phyloP scores from a whole-genome alignment of 1,140 invertebrate species.

The Ruditapes philippinarum region DNA sequence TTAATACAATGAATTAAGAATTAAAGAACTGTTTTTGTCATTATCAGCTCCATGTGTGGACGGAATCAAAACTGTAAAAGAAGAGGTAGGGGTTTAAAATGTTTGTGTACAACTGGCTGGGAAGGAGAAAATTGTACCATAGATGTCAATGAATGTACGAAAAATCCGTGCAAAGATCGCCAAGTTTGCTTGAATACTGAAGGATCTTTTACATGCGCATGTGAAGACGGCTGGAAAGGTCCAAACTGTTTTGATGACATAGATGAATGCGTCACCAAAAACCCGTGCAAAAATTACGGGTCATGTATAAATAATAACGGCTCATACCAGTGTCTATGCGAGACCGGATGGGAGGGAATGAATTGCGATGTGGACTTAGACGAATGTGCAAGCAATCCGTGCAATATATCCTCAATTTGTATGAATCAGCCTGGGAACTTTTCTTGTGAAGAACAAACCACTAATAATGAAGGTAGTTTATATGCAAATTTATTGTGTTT shows the following conservation, averaged over 20 bases:
- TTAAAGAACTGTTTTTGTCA: no score
- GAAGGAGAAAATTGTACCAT: constrained; percentile 85
- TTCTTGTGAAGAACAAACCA: no score
- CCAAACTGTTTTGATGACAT: constrained; percentile 12
- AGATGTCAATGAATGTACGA: constrained; percentile 4
- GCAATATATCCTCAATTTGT: no score
- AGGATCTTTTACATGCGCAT: neutral
- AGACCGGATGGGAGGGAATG: no score
- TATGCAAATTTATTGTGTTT: no score
- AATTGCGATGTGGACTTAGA: no score
- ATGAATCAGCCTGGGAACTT: no score
- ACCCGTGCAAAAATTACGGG: constrained; percentile 30
- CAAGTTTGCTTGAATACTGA: neutral
- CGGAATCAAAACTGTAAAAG: neutral
- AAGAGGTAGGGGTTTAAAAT: neutral
- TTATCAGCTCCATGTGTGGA: neutral
- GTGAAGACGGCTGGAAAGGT: constrained; percentile 31
- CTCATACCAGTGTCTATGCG: no score
- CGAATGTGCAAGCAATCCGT: no score
- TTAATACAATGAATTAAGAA: no score
- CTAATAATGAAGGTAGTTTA: no score
- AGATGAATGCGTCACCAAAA: constrained; percentile 54
- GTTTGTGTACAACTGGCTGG: constrained; percentile 89
- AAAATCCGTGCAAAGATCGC: constrained; percentile 1
- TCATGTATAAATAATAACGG: no score